Percentiles rank a stretch among this genome's conserved stretches.
These are phyloP conservation scores for Acromyrmex echinatior DNA, from an alignment of 1,140 invertebrate species.

Conservation along the genomic window DNA sequence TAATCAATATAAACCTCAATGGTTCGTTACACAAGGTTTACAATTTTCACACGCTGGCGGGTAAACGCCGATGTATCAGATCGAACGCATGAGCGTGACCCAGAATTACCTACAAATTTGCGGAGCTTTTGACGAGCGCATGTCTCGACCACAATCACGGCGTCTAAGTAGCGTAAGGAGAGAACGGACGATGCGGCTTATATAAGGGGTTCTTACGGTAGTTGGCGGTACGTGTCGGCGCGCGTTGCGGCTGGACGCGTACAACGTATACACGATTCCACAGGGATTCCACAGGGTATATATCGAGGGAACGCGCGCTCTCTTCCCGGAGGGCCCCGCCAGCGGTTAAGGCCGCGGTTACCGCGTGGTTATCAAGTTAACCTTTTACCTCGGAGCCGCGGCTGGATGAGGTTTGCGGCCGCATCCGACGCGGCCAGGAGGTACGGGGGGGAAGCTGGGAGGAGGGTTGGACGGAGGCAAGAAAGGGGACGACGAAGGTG, in stretches of 20 bases:
- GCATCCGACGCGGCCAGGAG: slow-evolving; percentile 48
- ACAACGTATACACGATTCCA: slow-evolving; percentile 33
- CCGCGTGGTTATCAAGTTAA: slow-evolving; percentile 86
- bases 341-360: slow-evolving; percentile 80
- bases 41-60: slow-evolving; percentile 28
- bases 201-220: slow-evolving; percentile 69
- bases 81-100: slow-evolving; percentile 56
- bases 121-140: slow-evolving; percentile 22
- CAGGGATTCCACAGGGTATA: slow-evolving; percentile 4
- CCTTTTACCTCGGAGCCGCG: slow-evolving; percentile 84
- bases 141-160: slow-evolving; percentile 71
- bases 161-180: slow-evolving; percentile 73
- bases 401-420: slow-evolving; percentile 70
- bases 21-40: slow-evolving; percentile 38
- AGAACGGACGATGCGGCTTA: slow-evolving; percentile 38
- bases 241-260: slow-evolving; percentile 61
- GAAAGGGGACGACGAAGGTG: slow-evolving; percentile 78
- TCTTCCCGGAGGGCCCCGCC: slow-evolving; percentile 45
- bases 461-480: slow-evolving; percentile 45
- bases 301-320: background rate
- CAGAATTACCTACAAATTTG: slow-evolving; percentile 52
- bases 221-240: slow-evolving; percentile 74
- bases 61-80: slow-evolving; percentile 48
- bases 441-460: slow-evolving; percentile 28
- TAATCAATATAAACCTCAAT: slow-evolving; percentile 41